Percentiles rank a stretch among this genome's conserved stretches.
Conservation (phyloP, 2,113 vertebrate species). For the Solenodon paradoxus region DNA sequence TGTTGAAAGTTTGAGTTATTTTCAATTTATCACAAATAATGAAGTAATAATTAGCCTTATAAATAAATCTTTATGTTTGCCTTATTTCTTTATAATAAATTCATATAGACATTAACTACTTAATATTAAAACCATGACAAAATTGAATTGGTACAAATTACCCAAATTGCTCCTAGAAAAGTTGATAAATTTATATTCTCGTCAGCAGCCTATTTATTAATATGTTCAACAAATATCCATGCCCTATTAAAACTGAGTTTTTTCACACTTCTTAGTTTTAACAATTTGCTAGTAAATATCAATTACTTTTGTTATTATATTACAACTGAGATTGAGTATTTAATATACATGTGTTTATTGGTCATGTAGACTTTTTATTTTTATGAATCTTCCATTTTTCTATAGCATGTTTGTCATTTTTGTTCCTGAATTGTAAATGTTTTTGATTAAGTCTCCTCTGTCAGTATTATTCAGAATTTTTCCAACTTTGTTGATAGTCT, state of each 20-base stretch:
- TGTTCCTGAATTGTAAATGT: not conserved
- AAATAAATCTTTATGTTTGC: slow-evolving; percentile 17
- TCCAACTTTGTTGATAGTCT: not conserved
- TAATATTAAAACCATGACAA: not conserved
- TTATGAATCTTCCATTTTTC: not conserved
- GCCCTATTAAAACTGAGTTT: not conserved
- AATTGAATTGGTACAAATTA: slow-evolving; percentile 2
- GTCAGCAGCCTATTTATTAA: not conserved
- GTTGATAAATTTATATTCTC: not conserved
- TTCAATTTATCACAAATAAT: not conserved
- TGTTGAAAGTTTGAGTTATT: slow-evolving; percentile 1
- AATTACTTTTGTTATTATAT: slow-evolving; percentile 42
- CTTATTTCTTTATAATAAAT: slow-evolving; percentile 18
- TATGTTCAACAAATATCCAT: not conserved
- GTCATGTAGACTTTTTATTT: not conserved
- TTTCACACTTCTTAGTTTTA: slow-evolving; percentile 27
- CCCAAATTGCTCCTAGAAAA: not conserved
- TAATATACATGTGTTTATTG: not conserved
- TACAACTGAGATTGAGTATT: not conserved
- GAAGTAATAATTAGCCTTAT: not conserved
- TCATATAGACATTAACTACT: not conserved
- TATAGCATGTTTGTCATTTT: not conserved
- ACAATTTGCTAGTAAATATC: not conserved
- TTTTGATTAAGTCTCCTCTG: not conserved
- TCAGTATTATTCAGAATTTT: not conserved